These are phyloP conservation scores for Microcebus murinus DNA, from an alignment of 2,113 vertebrate genomes.

Conservation along the genomic window DNA sequence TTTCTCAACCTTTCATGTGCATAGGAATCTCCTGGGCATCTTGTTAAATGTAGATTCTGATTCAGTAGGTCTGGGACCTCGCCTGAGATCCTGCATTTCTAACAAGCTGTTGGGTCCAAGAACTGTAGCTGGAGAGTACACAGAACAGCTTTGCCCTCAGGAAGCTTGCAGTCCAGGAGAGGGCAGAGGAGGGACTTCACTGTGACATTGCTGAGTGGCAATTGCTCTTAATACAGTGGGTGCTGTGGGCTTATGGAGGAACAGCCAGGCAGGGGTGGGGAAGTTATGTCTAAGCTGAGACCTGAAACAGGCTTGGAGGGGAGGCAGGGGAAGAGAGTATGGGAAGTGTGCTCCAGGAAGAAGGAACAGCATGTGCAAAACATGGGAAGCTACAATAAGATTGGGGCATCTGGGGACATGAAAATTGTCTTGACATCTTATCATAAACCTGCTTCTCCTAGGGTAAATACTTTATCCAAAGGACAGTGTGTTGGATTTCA, in stretches of 20 bases:
- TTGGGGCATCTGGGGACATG: neutral
- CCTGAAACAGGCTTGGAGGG: neutral
- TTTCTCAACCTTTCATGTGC: neutral
- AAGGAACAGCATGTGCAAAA: neutral
- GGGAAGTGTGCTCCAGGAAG: neutral
- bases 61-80: neutral
- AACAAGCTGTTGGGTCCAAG: neutral
- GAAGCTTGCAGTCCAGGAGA: rapidly evolving
- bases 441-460: neutral
- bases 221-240: rapidly evolving
- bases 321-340: neutral
- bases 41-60: neutral
- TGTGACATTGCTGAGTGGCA: neutral
- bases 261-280: neutral
- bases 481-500: neutral
- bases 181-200: neutral
- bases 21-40: neutral
- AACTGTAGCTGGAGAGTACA: neutral
- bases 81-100: neutral
- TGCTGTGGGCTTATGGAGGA: neutral
- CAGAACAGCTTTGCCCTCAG: neutral
- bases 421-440: neutral
- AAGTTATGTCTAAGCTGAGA: neutral
- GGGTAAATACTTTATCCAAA: neutral
- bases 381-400: neutral